phyloP scores from a whole-genome alignment of 2,797 vertebrate species.

The Odontamblyopus lacepedii region DNA sequence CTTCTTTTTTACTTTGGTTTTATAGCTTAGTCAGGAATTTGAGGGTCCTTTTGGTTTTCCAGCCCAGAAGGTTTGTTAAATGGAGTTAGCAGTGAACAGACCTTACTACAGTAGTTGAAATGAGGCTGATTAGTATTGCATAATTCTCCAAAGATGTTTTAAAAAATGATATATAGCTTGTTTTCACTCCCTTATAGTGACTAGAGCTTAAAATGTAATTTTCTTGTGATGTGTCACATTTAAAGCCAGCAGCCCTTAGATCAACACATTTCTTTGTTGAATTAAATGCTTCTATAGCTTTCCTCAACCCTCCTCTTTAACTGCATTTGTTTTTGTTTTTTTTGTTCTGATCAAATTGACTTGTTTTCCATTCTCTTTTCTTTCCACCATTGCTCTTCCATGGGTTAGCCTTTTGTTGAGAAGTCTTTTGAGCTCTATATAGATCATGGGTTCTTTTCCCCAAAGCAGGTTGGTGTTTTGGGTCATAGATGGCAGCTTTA shows the following conservation, averaged over 20 bases:
- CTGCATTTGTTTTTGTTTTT: slow-evolving; percentile 1
- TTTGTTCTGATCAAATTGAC: slow-evolving; percentile 29
- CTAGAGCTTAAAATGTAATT: slow-evolving; percentile 16
- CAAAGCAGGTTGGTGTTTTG: slow-evolving; percentile 89
- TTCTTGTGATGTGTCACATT: slow-evolving; percentile 18
- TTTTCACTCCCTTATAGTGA: slow-evolving; percentile 13
- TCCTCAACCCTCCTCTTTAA: not conserved
- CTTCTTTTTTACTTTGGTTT: slow-evolving; percentile 51
- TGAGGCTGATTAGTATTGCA: slow-evolving; percentile 8
- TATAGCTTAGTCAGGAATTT: slow-evolving; percentile 83
- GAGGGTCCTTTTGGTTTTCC: slow-evolving; percentile 85
- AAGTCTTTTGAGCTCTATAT: slow-evolving; percentile 90
- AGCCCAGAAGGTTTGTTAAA: slow-evolving; percentile 85
- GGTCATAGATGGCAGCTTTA: slow-evolving; percentile 34
- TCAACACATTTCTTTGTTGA: slow-evolving; percentile 18
- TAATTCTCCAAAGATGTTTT: not conserved
- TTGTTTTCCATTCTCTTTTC: slow-evolving; percentile 46
- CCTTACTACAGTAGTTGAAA: slow-evolving; percentile 23
- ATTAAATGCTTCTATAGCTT: slow-evolving; percentile 14
- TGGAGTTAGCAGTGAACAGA: slow-evolving; percentile 15
- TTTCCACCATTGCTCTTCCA: slow-evolving; percentile 62
- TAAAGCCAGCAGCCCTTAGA: slow-evolving; percentile 22
- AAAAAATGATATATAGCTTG: slow-evolving; percentile 3
- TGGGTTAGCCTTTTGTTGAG: slow-evolving; percentile 83
- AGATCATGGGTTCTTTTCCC: slow-evolving; percentile 92